Evolutionary conservation across 2,797 vertebrate species (phyloP), one percentile per base, ranked within the genome.

Genomic region (Meriones psammophilus): DNA sequence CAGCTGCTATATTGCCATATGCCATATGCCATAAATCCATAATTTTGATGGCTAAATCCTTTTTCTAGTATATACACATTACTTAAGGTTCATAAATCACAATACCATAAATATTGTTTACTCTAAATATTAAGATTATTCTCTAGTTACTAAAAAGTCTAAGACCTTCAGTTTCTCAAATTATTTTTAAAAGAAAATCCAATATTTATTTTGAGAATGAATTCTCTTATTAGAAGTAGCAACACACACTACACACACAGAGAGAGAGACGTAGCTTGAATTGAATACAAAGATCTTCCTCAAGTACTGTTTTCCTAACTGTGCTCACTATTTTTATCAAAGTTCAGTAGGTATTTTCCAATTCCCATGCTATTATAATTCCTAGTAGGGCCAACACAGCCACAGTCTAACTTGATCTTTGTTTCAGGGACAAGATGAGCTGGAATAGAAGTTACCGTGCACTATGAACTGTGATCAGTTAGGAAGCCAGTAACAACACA

Each of bases 281-380:
- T 14, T 77, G 64, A 58, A 46, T 87, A 89, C 62, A 83, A 71
- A 66, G 33, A 33, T 26, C 62, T 54, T 66, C 66, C 46, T 60
- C 13, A 33, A 84, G 77, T 77, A 54, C 69, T 84, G n/a, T 88
- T 93, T 96, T 93, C 28, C n/a, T 69, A 95, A 77, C 86, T 81
- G 56, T 74, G 73, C 5, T 28, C 22, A 68, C 50, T 79, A 14
- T 24, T 60, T 84, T 87, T 22, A 80, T 87, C 68, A 62, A 86
- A 74, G 18, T 56, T 74, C 71, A 56, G 28, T 89, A 30, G n/a
- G 69, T 89, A 36, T 89, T 95, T 93, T 88, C 46, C 81, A 97
- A 81, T 62, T 95, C 89, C 60, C 13, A 46, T 50, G 84, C 39
- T 85, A 84, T 54, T 33, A 54, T 69, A 83, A 95, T 77, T 94